phyloP scores from a whole-genome alignment of 2,888 invertebrate genomes.

The Serrognathus titanus region DNA sequence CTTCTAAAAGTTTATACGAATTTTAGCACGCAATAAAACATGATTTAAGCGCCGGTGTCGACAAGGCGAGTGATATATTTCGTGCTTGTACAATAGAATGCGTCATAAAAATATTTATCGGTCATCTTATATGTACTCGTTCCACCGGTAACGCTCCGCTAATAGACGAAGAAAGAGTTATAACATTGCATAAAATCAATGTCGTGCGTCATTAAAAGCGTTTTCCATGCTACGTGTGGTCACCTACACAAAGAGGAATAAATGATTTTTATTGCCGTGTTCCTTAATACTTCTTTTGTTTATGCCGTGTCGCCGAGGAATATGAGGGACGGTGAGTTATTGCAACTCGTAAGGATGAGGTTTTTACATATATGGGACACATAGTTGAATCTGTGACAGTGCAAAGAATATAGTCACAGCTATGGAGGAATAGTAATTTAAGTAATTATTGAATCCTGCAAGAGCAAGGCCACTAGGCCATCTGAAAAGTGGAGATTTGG shows the following conservation, averaged over 20 bases:
- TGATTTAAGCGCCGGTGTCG: constrained; percentile 17
- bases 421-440: too few relatives aligned
- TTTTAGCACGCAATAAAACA: constrained; percentile 20
- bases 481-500: too few relatives aligned
- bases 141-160: not conserved
- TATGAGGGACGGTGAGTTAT: too few relatives aligned
- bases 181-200: constrained; percentile 6
- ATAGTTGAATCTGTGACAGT: too few relatives aligned
- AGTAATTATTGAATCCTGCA: too few relatives aligned
- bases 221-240: constrained; percentile 13
- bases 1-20: constrained; percentile 8
- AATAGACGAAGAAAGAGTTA: constrained; percentile 6
- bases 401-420: too few relatives aligned
- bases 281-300: constrained; percentile 6
- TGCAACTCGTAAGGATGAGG: too few relatives aligned
- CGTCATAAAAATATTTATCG: constrained; percentile 16
- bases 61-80: constrained; percentile 14
- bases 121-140: constrained; percentile 11
- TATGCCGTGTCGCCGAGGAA: not conserved
- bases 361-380: too few relatives aligned
- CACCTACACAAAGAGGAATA: constrained; percentile 12
- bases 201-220: constrained; percentile 15
- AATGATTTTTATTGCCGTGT: constrained; percentile 11
- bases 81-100: constrained; percentile 11
- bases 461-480: too few relatives aligned